Evolutionary conservation across 2,797 vertebrate species (phyloP).

Genomic region (Luscinia megarhynchos): DNA sequence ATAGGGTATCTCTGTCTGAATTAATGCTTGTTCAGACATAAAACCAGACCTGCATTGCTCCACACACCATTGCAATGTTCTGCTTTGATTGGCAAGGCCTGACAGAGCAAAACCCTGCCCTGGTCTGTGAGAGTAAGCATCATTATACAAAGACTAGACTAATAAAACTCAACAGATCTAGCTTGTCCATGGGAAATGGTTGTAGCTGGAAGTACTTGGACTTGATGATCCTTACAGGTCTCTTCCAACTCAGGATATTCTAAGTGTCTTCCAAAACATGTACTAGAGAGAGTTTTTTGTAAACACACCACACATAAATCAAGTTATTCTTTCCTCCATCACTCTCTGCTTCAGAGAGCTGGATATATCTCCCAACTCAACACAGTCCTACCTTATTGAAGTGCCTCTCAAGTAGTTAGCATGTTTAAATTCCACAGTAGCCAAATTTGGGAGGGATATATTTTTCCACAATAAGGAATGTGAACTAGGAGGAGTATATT

Average conservation of each 20-base stretch:
- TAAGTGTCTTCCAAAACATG: neutral
- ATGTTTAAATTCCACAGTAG: neutral
- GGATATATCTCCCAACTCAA: neutral
- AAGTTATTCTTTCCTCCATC: neutral
- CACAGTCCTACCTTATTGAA: neutral
- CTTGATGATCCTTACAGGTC: neutral
- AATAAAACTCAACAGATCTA: neutral
- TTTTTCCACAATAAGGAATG: neutral
- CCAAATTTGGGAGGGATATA: neutral
- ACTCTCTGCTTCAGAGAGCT: neutral
- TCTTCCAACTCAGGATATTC: neutral
- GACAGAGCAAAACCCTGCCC: neutral
- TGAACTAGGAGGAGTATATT: neutral
- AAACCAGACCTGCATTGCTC: neutral
- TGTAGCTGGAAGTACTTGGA: neutral
- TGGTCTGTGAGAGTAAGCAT: neutral
- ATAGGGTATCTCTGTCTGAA: rapidly evolving
- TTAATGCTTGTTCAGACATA: neutral
- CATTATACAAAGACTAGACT: neutral
- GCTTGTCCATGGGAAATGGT: neutral
- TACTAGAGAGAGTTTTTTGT: neutral
- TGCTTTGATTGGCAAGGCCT: neutral
- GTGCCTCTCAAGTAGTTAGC: neutral
- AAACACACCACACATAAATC: neutral
- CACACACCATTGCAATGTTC: rapidly evolving